phyloP scores from a whole-genome alignment of 2,888 invertebrate species.

The Cephus spinipes region DNA sequence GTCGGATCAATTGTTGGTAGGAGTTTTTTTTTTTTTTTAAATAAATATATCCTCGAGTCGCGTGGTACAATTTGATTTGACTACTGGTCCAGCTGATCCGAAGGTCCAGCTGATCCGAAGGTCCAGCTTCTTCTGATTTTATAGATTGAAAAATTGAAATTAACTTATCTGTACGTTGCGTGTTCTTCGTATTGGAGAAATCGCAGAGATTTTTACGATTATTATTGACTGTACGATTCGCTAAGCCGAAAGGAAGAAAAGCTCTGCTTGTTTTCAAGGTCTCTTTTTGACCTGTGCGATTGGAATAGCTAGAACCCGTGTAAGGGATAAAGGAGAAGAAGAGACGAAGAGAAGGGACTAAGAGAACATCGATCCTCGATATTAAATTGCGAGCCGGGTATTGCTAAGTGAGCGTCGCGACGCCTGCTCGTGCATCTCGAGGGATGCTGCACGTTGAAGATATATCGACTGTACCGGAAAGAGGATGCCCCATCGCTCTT shows the following conservation, averaged over 20 bases:
- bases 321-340: not conserved
- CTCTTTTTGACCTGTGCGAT: not conserved
- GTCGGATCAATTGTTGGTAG: not conserved
- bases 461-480: not conserved
- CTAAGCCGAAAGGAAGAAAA: not conserved
- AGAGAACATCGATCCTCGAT: not conserved
- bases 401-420: not conserved
- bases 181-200: not conserved
- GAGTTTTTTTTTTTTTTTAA: not conserved
- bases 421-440: not conserved
- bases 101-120: not conserved
- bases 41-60: not conserved
- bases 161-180: too few species aligned
- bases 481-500: not conserved
- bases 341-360: not conserved
- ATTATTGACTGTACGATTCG: not conserved
- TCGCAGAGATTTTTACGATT: not conserved
- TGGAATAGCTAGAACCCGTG: not conserved
- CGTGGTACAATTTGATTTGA: not conserved
- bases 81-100: not conserved
- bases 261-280: not conserved
- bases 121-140: not conserved
- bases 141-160: not conserved
- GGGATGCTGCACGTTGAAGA: not conserved
- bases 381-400: slow-evolving; percentile 8